A percentile compares a stretch with the other conserved stretches of the same genome.
Evolutionary conservation across 1,140 invertebrate species (phyloP).

Genomic region (Caenorhabditis tropicalis): DNA sequence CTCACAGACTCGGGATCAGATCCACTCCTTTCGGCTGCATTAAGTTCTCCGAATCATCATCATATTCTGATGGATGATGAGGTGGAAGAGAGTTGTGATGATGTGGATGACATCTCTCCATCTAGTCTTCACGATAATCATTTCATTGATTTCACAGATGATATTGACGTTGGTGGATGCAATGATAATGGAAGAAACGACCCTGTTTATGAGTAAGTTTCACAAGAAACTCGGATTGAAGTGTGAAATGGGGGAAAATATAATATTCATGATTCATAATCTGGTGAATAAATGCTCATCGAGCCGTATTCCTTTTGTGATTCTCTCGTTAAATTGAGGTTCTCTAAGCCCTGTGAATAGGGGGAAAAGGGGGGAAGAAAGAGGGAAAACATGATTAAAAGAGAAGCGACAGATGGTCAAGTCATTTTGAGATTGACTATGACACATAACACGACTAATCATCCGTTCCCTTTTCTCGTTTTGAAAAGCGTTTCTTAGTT

Average conservation of each 20-base stretch:
- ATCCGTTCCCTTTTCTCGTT: not conserved
- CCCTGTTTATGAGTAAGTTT: conserved; percentile 18
- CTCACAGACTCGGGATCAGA: conserved; percentile 39
- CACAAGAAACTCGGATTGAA: not conserved
- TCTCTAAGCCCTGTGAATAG: not conserved
- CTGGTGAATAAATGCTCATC: not conserved
- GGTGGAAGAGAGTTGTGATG: not conserved
- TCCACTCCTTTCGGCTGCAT: conserved; percentile 54
- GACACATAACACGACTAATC: conserved; percentile 29
- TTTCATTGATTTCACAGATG: conserved; percentile 23
- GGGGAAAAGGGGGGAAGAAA: not conserved
- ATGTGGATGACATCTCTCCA: conserved; percentile 29
- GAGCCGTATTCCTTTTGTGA: not conserved
- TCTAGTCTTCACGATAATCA: not conserved
- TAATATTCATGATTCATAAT: too few species aligned
- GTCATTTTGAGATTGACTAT: conserved; percentile 11
- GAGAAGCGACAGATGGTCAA: conserved; percentile 24
- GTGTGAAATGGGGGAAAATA: not conserved
- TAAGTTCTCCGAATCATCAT: conserved; percentile 34
- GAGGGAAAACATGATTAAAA: conserved; percentile 37
- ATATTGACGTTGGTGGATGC: not conserved
- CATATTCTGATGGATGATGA: not conserved
- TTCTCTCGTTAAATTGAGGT: not conserved
- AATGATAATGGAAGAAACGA: conserved; percentile 31
- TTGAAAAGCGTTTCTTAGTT: not conserved